A percentile compares a stretch with the other conserved stretches of the same genome.
phyloP scores from a whole-genome alignment of 2,888 invertebrate genomes.

The Daptonema setosum region DNA sequence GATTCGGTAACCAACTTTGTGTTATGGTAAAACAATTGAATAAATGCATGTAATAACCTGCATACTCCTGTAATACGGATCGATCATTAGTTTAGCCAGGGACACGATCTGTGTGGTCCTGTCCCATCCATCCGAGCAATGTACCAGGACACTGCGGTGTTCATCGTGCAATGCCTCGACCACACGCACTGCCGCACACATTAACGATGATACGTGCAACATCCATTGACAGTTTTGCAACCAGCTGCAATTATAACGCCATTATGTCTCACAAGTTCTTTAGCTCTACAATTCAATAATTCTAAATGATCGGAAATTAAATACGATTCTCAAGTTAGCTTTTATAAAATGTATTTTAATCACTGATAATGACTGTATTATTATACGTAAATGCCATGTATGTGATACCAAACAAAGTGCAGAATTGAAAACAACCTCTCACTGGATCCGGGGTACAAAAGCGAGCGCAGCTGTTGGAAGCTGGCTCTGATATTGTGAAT shows the following conservation, averaged over 20 bases:
- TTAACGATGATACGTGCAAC: constrained; percentile 60
- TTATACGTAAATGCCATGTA: too few species aligned
- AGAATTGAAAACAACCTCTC: too few species aligned
- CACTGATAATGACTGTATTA: too few species aligned
- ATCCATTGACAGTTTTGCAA: constrained; percentile 72
- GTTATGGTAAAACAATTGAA: too few species aligned
- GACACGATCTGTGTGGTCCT: constrained; percentile 88
- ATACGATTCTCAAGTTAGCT: too few species aligned
- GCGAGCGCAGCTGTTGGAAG: constrained; percentile 58
- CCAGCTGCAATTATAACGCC: constrained; percentile 67
- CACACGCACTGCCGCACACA: constrained; percentile 56
- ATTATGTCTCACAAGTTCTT: too few species aligned
- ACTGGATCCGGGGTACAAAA: constrained; percentile 12
- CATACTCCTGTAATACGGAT: constrained; percentile 77
- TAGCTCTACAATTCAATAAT: too few species aligned
- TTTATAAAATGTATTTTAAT: too few species aligned
- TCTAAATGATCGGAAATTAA: too few species aligned
- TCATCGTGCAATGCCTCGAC: constrained; percentile 48
- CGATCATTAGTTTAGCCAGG: constrained; percentile 67
- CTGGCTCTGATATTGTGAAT: constrained; percentile 83
- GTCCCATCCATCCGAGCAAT: constrained; percentile 98
- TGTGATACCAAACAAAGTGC: too few species aligned
- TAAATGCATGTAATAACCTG: too few species aligned
- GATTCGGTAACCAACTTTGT: too few species aligned
- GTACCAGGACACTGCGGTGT: constrained; percentile 71